Base-by-base conservation (phyloP, 2,797 vertebrate genomes). In the Balearica regulorum region DNA sequence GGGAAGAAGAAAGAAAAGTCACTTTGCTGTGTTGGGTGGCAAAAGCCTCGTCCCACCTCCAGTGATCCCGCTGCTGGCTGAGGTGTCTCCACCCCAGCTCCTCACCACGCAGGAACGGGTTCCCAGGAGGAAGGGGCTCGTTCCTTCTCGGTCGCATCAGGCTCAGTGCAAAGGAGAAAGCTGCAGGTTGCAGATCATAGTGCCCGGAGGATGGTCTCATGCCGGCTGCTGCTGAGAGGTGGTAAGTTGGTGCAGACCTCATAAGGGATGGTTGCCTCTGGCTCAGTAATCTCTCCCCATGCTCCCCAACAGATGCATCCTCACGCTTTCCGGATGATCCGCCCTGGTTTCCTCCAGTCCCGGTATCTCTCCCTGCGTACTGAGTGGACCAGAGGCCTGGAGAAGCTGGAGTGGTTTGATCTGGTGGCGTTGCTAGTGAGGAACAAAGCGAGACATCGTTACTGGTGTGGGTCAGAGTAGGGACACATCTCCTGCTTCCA, bases 321-420 rank as follows among this genome's bases (percentile, higher is more conserved):
- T 98, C 96, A 99, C 1, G 98, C 98, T 96, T 99, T 99, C 54
- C 99, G 98, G 70, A 99, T 97, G 43, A 99, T 99, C 62, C 99
- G 98, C 3, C 98, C 97, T 0, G 98, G 96, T 96, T 99, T 99
- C 96, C 98, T 98, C 97, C 97, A 98, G 94, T 98, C 98, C 55
- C 98, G 93, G 53, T 75, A 46, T 43, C 98, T 92, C 91, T 97
- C 97, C 25, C 94, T 91, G 87, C 98, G 97, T 57, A 94, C 70
- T 0, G 98, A 93, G 89, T 96, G 97, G 10, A 94, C 89, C 70
- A 97, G 71, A 1, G 96, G 98, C 77, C 97, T 96, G 94, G 97
- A 98, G 46, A 97, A 79, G 60, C 96, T 91, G 51, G 97, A 96
- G 79, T 98, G 98, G 78, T 44, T 89, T 6, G 97, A 73, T 8